phyloP scores from a whole-genome alignment of 2,797 vertebrate genomes.

The Neostethus bicornis region DNA sequence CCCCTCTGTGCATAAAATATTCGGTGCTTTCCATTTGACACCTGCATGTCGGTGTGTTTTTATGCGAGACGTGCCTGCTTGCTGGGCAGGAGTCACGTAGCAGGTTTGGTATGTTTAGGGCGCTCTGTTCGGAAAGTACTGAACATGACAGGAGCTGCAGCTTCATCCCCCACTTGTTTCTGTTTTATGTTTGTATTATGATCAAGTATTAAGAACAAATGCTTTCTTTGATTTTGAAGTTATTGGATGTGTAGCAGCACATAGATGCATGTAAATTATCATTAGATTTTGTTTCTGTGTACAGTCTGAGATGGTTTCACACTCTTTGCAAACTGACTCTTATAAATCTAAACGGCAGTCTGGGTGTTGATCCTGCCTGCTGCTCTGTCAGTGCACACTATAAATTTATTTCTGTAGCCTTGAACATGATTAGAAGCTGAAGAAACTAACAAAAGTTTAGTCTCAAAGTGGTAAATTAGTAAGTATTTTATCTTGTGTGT shows the following conservation, averaged over 20 bases:
- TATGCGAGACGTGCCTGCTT: neutral
- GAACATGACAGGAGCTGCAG: constrained; percentile 4
- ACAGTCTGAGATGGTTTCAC: constrained; percentile 11
- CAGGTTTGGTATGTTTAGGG: constrained; percentile 10
- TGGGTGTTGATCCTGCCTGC: constrained; percentile 8
- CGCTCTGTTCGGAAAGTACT: neutral
- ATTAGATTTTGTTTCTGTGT: constrained; percentile 30
- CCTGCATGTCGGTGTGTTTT: constrained; percentile 4
- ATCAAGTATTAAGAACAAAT: neutral
- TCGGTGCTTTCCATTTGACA: neutral
- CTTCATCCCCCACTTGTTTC: no score
- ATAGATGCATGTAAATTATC: constrained; percentile 3
- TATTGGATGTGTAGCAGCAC: constrained; percentile 21
- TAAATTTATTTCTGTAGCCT: neutral
- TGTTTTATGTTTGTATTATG: constrained; percentile 19
- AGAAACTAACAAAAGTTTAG: no score
- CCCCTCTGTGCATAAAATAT: neutral
- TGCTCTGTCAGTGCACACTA: constrained; percentile 4
- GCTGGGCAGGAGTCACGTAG: constrained; percentile 31
- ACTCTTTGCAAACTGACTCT: constrained; percentile 30
- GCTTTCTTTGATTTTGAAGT: constrained; percentile 41
- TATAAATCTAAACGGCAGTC: constrained; percentile 24
- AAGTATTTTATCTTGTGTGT: no score
- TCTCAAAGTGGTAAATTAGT: no score
- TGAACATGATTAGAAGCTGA: no score